phyloP scores from a whole-genome alignment of 2,888 invertebrate species.

The Leptinotarsa peninsularis region DNA sequence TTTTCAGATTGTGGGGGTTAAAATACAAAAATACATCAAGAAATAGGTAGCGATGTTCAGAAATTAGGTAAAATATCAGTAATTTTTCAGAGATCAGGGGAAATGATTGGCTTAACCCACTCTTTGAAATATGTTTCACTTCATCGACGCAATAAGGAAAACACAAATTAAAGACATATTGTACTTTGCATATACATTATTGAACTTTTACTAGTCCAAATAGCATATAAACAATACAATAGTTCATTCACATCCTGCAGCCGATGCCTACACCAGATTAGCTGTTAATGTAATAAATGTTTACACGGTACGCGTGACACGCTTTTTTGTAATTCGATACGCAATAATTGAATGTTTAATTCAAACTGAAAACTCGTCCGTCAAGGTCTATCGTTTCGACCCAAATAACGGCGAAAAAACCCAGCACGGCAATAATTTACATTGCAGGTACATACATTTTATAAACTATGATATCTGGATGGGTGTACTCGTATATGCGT shows the following conservation, averaged over 20 bases:
- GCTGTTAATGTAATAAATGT: conserved; percentile 11
- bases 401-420: conserved; percentile 53
- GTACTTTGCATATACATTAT: too few relatives aligned
- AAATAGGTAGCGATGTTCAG: too few relatives aligned
- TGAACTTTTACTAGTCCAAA: background rate
- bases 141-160: too few relatives aligned
- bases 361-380: conserved; percentile 42
- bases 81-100: too few relatives aligned
- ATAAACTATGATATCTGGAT: conserved; percentile 41
- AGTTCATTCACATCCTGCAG: conserved; percentile 9
- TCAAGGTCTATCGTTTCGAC: conserved; percentile 49
- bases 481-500: conserved; percentile 45
- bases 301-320: conserved; percentile 18
- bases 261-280: conserved; percentile 11
- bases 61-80: too few relatives aligned
- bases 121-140: too few relatives aligned
- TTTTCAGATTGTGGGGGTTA: too few relatives aligned
- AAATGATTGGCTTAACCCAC: too few relatives aligned
- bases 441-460: conserved; percentile 40
- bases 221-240: conserved; percentile 15
- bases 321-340: conserved; percentile 27
- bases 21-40: too few relatives aligned
- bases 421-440: conserved; percentile 49
- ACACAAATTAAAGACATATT: too few relatives aligned
- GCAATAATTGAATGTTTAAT: conserved; percentile 33